phyloP scores from a whole-genome alignment of 2,888 invertebrate genomes.

The Nudaria mundana region DNA sequence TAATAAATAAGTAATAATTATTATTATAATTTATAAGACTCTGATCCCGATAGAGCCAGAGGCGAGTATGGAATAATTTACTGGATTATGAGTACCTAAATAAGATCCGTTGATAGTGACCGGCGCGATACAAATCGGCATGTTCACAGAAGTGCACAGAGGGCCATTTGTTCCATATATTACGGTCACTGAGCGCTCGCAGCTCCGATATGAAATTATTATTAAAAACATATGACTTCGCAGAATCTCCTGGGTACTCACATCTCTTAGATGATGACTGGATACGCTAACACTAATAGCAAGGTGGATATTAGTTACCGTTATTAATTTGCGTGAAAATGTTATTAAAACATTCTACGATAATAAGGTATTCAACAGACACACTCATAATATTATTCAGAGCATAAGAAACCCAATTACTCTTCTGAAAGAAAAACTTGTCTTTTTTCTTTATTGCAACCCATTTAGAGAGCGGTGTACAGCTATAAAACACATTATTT shows the following conservation, averaged over 20 bases:
- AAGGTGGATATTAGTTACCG: no score
- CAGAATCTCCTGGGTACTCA: slow-evolving; percentile 25
- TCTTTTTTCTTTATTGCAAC: slow-evolving; percentile 80
- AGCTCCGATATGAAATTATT: slow-evolving; percentile 70
- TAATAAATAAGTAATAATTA: no score
- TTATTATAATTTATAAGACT: slow-evolving; percentile 20
- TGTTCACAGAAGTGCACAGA: slow-evolving; percentile 74
- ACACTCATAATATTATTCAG: no score
- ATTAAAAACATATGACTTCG: slow-evolving; percentile 66
- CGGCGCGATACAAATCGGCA: slow-evolving; percentile 56
- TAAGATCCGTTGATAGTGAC: slow-evolving; percentile 40
- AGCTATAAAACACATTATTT: slow-evolving; percentile 77
- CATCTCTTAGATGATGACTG: no score
- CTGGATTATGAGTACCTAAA: slow-evolving; percentile 57
- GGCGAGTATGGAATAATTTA: slow-evolving; percentile 50
- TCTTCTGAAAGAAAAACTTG: slow-evolving; percentile 71
- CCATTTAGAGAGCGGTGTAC: slow-evolving; percentile 69
- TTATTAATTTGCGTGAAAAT: no score
- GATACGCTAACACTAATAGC: no score
- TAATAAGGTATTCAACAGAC: no score
- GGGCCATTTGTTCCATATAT: slow-evolving; percentile 58
- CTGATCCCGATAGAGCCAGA: slow-evolving; percentile 23
- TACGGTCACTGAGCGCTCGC: slow-evolving; percentile 57
- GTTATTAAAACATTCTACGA: no score
- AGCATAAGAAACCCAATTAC: no score